Conservation (phyloP, 2,888 invertebrate genomes). For the Pollenia amentaria region DNA sequence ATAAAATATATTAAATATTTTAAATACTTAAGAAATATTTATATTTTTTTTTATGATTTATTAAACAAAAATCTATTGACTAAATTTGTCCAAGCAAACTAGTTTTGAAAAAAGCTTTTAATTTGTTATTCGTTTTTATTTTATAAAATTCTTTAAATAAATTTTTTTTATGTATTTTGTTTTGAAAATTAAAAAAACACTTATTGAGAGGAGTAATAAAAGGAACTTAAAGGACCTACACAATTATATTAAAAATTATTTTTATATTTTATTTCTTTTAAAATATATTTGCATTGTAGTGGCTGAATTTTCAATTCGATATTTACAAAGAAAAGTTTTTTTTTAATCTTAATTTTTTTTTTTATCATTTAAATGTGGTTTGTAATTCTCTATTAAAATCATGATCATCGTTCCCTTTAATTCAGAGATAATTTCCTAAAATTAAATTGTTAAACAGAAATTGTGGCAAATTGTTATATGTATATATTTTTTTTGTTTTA, state of each 20-base stretch:
- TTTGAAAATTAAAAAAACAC: background rate
- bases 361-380: background rate
- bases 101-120: constrained; percentile 47
- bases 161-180: constrained; percentile 15
- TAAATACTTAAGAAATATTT: constrained; percentile 26
- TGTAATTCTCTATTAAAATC: constrained; percentile 51
- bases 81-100: constrained; percentile 61
- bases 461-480: constrained; percentile 8
- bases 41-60: constrained; percentile 2
- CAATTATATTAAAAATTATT: constrained; percentile 36
- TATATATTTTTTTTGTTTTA: constrained; percentile 15
- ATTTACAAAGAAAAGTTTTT: constrained; percentile 45
- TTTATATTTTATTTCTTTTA: constrained; percentile 13
- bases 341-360: background rate
- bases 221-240: constrained; percentile 51
- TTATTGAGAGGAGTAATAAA: background rate
- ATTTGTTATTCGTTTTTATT: background rate
- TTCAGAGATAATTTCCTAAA: constrained; percentile 63
- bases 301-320: constrained; percentile 60
- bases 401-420: constrained; percentile 56
- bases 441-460: constrained; percentile 56
- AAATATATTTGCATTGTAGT: constrained; percentile 70
- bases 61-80: constrained; percentile 50
- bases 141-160: constrained; percentile 7
- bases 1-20: background rate